Percentiles rank a stretch among this genome's conserved stretches.
Evolutionary conservation across 2,797 vertebrate species (phyloP).

Genomic region (Rhinella marina): DNA sequence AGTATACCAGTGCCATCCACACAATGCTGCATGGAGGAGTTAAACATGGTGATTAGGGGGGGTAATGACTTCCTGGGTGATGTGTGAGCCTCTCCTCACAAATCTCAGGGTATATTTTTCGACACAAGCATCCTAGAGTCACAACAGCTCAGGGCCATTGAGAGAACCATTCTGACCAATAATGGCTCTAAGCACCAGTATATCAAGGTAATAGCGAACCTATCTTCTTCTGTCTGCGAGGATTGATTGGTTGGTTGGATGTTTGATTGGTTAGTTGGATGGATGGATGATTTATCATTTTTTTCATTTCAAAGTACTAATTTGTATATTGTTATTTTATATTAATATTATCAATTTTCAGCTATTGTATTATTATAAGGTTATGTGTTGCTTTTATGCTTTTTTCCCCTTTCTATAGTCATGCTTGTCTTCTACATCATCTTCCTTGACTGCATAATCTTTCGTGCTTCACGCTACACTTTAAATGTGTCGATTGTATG

Average conservation of each 20-base stretch:
- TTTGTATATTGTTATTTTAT: background rate
- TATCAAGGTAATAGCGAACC: conserved; percentile 45
- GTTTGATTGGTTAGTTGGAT: background rate
- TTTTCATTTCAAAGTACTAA: background rate
- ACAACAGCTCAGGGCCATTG: conserved; percentile 17
- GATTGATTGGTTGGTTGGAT: background rate
- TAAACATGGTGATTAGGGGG: conserved; percentile 55
- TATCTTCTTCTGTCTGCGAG: background rate
- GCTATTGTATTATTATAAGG: background rate
- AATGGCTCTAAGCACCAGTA: conserved; percentile 52
- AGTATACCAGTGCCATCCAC: conserved; percentile 30
- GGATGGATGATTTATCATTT: background rate
- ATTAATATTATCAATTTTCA: background rate
- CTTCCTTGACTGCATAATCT: background rate
- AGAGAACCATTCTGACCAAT: conserved; percentile 12
- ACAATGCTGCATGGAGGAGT: conserved; percentile 40
- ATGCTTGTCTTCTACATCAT: background rate
- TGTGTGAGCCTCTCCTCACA: conserved; percentile 23
- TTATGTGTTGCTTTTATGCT: background rate
- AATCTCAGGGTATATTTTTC: conserved; percentile 22
- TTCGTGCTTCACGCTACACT: background rate
- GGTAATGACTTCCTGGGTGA: conserved; percentile 53
- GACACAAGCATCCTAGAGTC: background rate
- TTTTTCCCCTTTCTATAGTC: background rate
- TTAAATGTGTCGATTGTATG: background rate